Conservation (phyloP, 2,113 vertebrate species). For the Nettapus auritus region DNA sequence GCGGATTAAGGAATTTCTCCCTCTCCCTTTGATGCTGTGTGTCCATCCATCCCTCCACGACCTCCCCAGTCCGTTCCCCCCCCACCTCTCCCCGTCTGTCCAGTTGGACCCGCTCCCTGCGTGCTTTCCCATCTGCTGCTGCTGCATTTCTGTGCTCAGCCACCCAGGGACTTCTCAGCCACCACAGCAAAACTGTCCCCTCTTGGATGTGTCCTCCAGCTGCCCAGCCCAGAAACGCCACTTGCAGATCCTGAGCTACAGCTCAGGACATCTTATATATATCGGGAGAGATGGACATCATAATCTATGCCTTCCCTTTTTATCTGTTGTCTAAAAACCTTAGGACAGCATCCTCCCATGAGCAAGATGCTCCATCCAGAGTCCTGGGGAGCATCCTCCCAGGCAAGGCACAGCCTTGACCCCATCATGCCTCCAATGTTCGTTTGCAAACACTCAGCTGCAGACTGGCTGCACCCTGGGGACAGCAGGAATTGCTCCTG, state of each 20-base stretch:
- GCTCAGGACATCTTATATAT: rapidly evolving
- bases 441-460: background rate
- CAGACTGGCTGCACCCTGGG: background rate
- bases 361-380: background rate
- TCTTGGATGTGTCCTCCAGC: background rate
- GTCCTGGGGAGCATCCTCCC: background rate
- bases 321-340: background rate
- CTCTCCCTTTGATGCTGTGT: slow-evolving; percentile 50
- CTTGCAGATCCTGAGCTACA: background rate
- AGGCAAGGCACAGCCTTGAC: background rate
- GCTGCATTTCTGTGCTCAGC: background rate
- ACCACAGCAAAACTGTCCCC: background rate
- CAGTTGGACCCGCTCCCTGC: rapidly evolving
- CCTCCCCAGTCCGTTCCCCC: background rate
- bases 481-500: background rate
- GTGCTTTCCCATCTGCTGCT: background rate
- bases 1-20: slow-evolving; percentile 36
- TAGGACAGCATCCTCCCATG: background rate
- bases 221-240: background rate
- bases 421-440: background rate
- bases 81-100: background rate
- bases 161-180: background rate
- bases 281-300: background rate
- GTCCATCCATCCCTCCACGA: background rate
- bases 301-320: background rate